Conservation (phyloP, 2,797 vertebrate genomes). For the Coranthus polyacanthus region DNA sequence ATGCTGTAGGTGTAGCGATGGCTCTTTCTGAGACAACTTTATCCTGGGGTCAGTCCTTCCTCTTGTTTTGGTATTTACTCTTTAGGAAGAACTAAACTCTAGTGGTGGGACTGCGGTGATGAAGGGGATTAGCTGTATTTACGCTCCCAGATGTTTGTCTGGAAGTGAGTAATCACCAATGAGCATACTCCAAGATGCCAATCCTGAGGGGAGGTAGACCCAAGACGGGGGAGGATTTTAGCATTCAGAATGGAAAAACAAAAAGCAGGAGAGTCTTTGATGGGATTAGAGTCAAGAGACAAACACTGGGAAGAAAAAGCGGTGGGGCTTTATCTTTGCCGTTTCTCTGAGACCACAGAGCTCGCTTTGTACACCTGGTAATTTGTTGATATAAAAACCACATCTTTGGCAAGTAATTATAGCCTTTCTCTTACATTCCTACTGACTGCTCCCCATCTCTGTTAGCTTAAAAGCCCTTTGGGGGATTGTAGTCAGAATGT, state of each 20-base stretch:
- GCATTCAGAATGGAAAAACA: conserved; percentile 58
- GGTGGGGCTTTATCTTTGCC: conserved; percentile 60
- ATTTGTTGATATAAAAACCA: conserved; percentile 75
- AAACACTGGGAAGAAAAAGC: conserved; percentile 64
- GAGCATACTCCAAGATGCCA: conserved; percentile 61
- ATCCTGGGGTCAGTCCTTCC: conserved; percentile 34
- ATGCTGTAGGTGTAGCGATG: not conserved
- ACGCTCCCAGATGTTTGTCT: conserved; percentile 77
- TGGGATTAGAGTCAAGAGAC: conserved; percentile 78
- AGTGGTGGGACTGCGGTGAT: conserved; percentile 46
- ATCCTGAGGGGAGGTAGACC: conserved; percentile 59
- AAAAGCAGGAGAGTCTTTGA: conserved; percentile 75
- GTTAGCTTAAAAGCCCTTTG: conserved; percentile 70
- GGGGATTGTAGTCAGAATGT: conserved; percentile 62
- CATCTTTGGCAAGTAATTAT: conserved; percentile 74
- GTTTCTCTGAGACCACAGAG: conserved; percentile 62
- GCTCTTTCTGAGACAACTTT: conserved; percentile 32
- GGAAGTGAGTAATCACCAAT: conserved; percentile 67
- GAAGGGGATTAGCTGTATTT: conserved; percentile 74
- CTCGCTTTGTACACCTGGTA: conserved; percentile 70
- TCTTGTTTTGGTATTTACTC: conserved; percentile 61
- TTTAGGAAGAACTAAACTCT: conserved; percentile 36
- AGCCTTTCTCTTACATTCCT: conserved; percentile 60
- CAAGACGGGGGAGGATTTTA: conserved; percentile 53
- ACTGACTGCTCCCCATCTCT: conserved; percentile 50